A percentile compares a stretch with the other conserved stretches of the same genome.
Evolutionary conservation across 2,888 invertebrate genomes (phyloP).

Genomic region (Nymphalis urticae): DNA sequence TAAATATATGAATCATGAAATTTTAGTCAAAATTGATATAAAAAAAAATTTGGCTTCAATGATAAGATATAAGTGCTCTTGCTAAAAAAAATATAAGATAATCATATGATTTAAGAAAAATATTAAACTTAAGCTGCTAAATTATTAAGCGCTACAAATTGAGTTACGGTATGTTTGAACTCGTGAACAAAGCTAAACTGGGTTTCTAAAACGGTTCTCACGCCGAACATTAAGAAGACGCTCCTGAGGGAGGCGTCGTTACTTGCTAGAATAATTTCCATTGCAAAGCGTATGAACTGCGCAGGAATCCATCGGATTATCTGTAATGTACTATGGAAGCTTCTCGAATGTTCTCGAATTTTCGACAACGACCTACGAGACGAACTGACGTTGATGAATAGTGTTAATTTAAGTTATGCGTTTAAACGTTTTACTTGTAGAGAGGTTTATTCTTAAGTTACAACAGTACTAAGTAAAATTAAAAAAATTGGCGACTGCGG

Average conservation of each 20-base stretch:
- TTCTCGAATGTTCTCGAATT: slow-evolving; percentile 18
- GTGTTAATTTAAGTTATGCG: not conserved
- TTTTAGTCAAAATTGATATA: no score
- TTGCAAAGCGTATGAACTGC: slow-evolving; percentile 25
- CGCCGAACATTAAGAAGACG: slow-evolving; percentile 11
- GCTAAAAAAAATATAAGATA: no score
- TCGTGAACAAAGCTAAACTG: slow-evolving; percentile 13
- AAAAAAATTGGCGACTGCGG: rapidly evolving
- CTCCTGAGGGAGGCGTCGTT: slow-evolving; percentile 30
- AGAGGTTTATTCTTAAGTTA: not conserved
- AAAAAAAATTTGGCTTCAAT: no score
- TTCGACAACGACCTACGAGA: slow-evolving; percentile 23
- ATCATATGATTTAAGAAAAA: no score
- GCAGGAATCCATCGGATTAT: slow-evolving; percentile 25
- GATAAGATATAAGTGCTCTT: no score
- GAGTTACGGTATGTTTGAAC: not conserved
- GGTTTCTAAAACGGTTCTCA: not conserved
- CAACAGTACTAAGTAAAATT: no score
- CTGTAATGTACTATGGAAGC: slow-evolving; percentile 21
- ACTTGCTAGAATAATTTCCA: slow-evolving; percentile 33
- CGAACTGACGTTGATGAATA: slow-evolving; percentile 15
- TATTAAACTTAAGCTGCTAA: not conserved
- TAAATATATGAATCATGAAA: no score
- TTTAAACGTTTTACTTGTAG: not conserved
- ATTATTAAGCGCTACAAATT: not conserved